Evolutionary conservation across 2,113 vertebrate genomes (phyloP).

Genomic region (Nibea coibor): DNA sequence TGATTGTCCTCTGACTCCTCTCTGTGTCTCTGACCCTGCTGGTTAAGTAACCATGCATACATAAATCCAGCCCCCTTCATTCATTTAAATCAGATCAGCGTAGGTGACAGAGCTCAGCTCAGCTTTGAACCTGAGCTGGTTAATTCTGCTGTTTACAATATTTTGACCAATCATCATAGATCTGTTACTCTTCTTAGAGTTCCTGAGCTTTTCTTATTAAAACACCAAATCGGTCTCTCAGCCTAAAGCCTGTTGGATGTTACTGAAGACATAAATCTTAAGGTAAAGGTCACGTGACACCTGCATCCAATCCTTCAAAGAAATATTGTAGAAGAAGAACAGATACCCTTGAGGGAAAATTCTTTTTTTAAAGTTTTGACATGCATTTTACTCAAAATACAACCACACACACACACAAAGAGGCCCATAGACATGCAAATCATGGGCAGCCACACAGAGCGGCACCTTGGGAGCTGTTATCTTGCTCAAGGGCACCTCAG

Average conservation of each 20-base stretch:
- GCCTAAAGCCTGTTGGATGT: not conserved
- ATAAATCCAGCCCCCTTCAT: not conserved
- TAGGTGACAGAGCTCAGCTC: constrained; percentile 1
- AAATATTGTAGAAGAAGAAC: no score
- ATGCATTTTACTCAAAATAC: no score
- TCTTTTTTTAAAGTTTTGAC: no score
- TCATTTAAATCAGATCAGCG: constrained; percentile 3
- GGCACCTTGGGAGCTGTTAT: no score
- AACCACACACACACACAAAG: no score
- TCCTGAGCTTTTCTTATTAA: not conserved
- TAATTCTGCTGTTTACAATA: not conserved
- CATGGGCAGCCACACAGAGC: no score
- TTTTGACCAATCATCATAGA: not conserved
- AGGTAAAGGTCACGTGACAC: not conserved
- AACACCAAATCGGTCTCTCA: not conserved
- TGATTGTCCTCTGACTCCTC: constrained; percentile 44
- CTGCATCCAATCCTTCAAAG: not conserved
- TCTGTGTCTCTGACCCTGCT: constrained; percentile 34
- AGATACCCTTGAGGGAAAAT: no score
- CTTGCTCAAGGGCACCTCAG: no score
- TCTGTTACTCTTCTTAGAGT: not conserved
- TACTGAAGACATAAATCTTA: not conserved
- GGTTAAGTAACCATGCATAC: constrained; percentile 19
- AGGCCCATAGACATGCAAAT: no score
- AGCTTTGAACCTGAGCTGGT: not conserved